Base-by-base conservation (phyloP, 2,888 invertebrate genomes). In the Balanococcus diminutus region DNA sequence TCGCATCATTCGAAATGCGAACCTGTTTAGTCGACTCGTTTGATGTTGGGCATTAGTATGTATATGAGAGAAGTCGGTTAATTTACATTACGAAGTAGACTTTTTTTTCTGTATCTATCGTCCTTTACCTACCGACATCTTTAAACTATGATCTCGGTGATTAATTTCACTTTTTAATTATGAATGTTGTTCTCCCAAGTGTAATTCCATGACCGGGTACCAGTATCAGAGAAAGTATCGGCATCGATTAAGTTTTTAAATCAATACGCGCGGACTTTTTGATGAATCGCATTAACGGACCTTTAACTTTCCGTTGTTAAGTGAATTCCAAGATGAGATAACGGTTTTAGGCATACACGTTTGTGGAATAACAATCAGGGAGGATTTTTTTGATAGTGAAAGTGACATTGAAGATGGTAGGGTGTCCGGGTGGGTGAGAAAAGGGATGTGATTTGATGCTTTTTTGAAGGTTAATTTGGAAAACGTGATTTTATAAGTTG, bases 131-230 rank as follows among this genome's bases (percentile, higher is more conserved):
- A 42, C 84, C 61, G 67, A 84, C 84, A 61, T 84, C 36, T 84
- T 67, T 84, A 61, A 84, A 67, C 61, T 84, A 84, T 84, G 84
- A 84, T 61, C 84, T 84, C 84, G 72, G 67, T 32, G 56, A 84
- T 84, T 84, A 84, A 84, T 84, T 84, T 84, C 84, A 84, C 84
- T 84, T 84, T 84, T 84, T 84, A 84, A 84, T 84, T 84, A 84
- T 61, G 84, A 84, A 84, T 84, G 84, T 72, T 84, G 67, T 61
- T 84, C 84, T 84, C 84, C 84, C 84, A 84, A 84, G 61, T 84
- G 84, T 61, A 84, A 84, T 84, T 28, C 84, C 61, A 61, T 84
- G 61, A 84, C 31, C 84, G 36, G 61, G 67, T 61, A 84, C 84
- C 14, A 61, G 84, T 84, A 56, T 22, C 61, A 61, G 84, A 84